These are phyloP conservation scores for Clarias laeviceps DNA, from an alignment of 2,797 vertebrate genomes.

Conservation along the genomic window DNA sequence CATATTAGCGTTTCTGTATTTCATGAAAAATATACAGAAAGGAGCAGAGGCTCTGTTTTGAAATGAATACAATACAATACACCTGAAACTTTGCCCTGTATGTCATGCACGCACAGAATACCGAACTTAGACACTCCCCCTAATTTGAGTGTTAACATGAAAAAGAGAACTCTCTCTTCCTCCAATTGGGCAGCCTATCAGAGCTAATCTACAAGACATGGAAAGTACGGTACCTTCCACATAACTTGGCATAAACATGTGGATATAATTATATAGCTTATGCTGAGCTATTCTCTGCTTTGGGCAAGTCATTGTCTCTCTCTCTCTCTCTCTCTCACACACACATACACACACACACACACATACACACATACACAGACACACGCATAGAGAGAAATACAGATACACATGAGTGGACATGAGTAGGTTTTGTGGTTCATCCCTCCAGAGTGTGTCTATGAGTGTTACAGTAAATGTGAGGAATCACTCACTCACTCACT, in stretches of 20 bases:
- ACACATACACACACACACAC: slow-evolving; percentile 28
- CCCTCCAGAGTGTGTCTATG: not conserved
- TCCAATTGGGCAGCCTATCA: slow-evolving; percentile 46
- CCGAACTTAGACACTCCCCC: not conserved
- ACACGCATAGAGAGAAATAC: not conserved
- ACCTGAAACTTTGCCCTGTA: not conserved
- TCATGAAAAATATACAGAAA: not conserved
- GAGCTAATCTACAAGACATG: slow-evolving; percentile 60
- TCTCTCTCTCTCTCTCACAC: not conserved
- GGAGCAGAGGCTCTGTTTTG: not conserved
- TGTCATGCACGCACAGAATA: not conserved
- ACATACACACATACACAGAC: not conserved
- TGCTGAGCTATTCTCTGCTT: slow-evolving; percentile 41
- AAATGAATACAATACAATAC: not conserved
- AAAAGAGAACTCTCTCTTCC: slow-evolving; percentile 52
- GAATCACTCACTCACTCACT: not conserved
- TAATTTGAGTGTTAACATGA: slow-evolving; percentile 31
- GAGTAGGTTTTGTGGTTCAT: not conserved
- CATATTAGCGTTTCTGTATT: not conserved
- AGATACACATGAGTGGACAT: not conserved
- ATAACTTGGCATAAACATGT: slow-evolving; percentile 64
- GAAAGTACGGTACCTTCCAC: slow-evolving; percentile 75
- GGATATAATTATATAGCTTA: slow-evolving; percentile 69
- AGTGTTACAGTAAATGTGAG: slow-evolving; percentile 33
- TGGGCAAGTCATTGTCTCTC: slow-evolving; percentile 31